A percentile compares a stretch with the other conserved stretches of the same genome.
Conservation (phyloP, 1,140 invertebrate genomes). For the Vanessa atalanta region DNA sequence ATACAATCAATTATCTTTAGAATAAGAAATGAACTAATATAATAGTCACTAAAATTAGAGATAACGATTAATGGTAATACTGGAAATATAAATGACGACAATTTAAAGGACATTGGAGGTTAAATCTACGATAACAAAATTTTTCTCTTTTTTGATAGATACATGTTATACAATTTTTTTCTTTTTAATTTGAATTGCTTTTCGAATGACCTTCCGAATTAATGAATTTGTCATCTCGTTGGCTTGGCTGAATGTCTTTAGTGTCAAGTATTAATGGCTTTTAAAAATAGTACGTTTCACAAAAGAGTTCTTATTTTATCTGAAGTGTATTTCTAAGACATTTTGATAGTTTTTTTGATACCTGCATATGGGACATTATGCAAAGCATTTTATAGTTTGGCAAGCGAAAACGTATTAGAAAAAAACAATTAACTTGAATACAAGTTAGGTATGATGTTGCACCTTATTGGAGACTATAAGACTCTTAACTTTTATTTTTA, state of each 20-base stretch:
- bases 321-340: not conserved
- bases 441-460: no score
- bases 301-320: not conserved
- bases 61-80: slow-evolving; percentile 72
- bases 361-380: no score
- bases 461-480: no score
- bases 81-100: slow-evolving; percentile 76
- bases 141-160: slow-evolving; percentile 78
- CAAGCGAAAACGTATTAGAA: no score
- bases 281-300: not conserved
- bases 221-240: slow-evolving; percentile 64
- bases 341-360: no score
- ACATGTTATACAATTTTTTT: slow-evolving; percentile 74
- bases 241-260: slow-evolving; percentile 51
- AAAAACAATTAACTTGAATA: no score
- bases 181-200: slow-evolving; percentile 71
- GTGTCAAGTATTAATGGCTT: slow-evolving; percentile 13
- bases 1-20: slow-evolving; percentile 69
- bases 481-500: no score
- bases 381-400: no score
- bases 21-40: slow-evolving; percentile 71
- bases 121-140: slow-evolving; percentile 78
- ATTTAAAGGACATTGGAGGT: slow-evolving; percentile 77
- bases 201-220: slow-evolving; percentile 65
- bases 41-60: slow-evolving; percentile 73